Conservation (phyloP, 2,888 invertebrate genomes). For the Pammene fasciana region DNA sequence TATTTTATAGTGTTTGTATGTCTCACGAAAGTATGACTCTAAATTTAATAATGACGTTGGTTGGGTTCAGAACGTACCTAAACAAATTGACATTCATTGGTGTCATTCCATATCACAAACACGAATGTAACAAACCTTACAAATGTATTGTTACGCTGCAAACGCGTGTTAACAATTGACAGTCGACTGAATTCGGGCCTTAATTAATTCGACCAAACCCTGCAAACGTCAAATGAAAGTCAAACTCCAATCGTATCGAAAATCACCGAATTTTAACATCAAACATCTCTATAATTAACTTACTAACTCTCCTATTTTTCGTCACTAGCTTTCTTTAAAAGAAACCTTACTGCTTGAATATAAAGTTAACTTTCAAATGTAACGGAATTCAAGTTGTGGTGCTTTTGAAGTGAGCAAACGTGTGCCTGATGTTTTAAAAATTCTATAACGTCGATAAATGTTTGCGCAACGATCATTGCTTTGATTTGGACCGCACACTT, state of each 20-base stretch:
- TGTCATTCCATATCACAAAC: not conserved
- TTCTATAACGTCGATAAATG: constrained; percentile 53
- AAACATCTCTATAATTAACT: constrained; percentile 39
- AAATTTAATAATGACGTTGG: too few species aligned
- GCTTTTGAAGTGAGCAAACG: constrained; percentile 1
- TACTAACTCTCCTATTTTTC: constrained; percentile 8
- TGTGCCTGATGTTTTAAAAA: constrained; percentile 53
- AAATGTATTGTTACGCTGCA: constrained; percentile 23
- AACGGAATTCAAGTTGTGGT: not conserved
- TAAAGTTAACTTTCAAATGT: constrained; percentile 7
- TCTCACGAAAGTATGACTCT: not conserved
- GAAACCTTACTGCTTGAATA: not conserved
- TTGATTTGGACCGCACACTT: constrained; percentile 45
- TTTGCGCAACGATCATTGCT: constrained; percentile 53
- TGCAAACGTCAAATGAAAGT: constrained; percentile 46
- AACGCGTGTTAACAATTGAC: constrained; percentile 25
- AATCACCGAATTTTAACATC: constrained; percentile 42
- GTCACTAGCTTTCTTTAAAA: not conserved
- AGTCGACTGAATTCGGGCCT: constrained; percentile 39
- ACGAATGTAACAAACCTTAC: constrained; percentile 11
- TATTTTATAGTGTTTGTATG: too few species aligned
- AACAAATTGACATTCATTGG: not conserved
- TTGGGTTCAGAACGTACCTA: too few species aligned
- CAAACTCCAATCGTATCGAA: constrained; percentile 47
- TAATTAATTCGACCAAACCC: constrained; percentile 45